Percentiles rank a stretch among this genome's conserved stretches.
phyloP scores from a whole-genome alignment of 2,113 vertebrate species.

The Actinemys pallida region DNA sequence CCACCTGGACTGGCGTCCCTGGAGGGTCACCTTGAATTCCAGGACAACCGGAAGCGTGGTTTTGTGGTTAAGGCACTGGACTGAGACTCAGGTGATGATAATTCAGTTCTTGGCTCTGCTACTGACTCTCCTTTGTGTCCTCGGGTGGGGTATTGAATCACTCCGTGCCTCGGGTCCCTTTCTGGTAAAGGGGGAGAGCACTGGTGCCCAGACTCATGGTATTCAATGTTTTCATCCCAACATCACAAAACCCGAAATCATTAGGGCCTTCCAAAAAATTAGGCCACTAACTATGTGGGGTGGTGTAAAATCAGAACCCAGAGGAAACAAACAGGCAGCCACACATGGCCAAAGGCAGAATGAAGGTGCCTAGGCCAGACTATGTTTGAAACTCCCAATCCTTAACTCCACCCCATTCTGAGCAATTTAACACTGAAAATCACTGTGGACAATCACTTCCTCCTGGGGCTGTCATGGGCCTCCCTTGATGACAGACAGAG shows the following conservation, averaged over 20 bases:
- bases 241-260: background rate
- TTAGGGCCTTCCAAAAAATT: background rate
- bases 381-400: background rate
- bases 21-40: constrained; percentile 51
- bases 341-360: background rate
- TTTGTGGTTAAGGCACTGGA: constrained; percentile 39
- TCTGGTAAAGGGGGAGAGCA: constrained; percentile 6
- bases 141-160: constrained; percentile 1
- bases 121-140: constrained; percentile 40
- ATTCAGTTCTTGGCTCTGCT: constrained; percentile 22
- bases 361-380: background rate
- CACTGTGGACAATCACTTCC: background rate
- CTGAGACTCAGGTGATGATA: constrained; percentile 40
- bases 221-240: background rate
- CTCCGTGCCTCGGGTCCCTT: background rate
- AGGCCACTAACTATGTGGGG: accelerated
- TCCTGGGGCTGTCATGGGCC: background rate
- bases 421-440: background rate
- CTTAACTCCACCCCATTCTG: background rate
- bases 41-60: constrained; percentile 57
- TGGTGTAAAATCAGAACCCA: background rate
- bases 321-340: background rate
- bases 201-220: background rate
- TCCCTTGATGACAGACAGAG: background rate
- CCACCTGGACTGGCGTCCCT: constrained; percentile 9